A percentile compares a stretch with the other conserved stretches of the same genome.
Evolutionary conservation across 2,888 invertebrate species (phyloP).

Genomic region (Podabrus alpinus): DNA sequence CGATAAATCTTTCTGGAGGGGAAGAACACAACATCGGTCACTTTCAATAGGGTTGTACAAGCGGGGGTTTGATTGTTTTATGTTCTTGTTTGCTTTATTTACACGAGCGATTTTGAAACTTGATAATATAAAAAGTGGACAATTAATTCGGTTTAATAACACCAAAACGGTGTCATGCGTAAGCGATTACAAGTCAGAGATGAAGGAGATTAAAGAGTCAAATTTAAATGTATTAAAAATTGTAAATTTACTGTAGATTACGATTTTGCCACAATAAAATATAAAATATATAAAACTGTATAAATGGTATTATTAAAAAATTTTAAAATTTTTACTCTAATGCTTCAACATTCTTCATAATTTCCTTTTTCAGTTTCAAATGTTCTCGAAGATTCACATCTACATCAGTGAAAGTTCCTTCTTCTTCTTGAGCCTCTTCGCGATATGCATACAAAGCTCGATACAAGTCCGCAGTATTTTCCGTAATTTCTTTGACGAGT

Average conservation of each 20-base stretch:
- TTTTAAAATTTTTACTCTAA: background rate
- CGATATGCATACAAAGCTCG: slow-evolving; percentile 54
- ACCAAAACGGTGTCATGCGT: background rate
- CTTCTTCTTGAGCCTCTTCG: slow-evolving; percentile 41
- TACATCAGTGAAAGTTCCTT: slow-evolving; percentile 40
- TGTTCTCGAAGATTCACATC: slow-evolving; percentile 48
- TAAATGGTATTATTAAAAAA: background rate
- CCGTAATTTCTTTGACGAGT: slow-evolving; percentile 78
- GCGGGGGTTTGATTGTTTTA: slow-evolving; percentile 34
- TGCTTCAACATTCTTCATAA: slow-evolving; percentile 20
- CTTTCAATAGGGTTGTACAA: slow-evolving; percentile 30
- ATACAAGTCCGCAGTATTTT: slow-evolving; percentile 71
- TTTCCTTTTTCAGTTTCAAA: slow-evolving; percentile 46
- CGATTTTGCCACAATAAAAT: background rate
- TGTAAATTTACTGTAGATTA: background rate
- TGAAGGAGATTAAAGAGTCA: background rate
- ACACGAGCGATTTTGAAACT: slow-evolving; percentile 22
- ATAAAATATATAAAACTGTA: background rate
- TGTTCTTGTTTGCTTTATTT: slow-evolving; percentile 27
- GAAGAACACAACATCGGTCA: slow-evolving; percentile 27
- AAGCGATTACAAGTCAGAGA: background rate
- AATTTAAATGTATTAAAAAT: background rate
- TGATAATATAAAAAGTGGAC: slow-evolving; percentile 9
- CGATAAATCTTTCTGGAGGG: slow-evolving; percentile 32
- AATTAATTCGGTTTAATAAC: background rate